Evolutionary conservation across 1,140 invertebrate species (phyloP).

Genomic region (Brachionus rubens): DNA sequence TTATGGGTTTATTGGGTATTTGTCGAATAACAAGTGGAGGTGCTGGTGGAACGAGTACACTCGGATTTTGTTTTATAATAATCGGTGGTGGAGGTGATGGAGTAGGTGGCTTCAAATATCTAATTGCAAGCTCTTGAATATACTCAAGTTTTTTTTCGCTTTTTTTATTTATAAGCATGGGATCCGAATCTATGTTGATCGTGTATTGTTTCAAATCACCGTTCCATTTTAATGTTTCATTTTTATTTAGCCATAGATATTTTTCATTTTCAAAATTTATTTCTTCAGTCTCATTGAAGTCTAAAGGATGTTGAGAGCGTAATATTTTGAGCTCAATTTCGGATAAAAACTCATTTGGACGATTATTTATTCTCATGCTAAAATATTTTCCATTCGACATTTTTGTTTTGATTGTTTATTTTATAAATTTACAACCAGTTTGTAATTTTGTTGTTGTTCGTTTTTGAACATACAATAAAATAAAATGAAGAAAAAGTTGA

Average conservation of each 20-base stretch:
- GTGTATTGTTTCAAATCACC: not conserved
- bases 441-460: no score
- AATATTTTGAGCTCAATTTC: constrained; percentile 7
- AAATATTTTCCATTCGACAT: no score
- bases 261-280: constrained; percentile 11
- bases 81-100: constrained; percentile 17
- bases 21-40: constrained; percentile 38
- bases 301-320: not conserved
- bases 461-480: no score
- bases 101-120: constrained; percentile 41
- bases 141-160: not conserved
- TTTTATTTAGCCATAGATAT: not conserved
- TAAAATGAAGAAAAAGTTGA: no score
- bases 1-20: not conserved
- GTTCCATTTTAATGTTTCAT: not conserved
- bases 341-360: not conserved
- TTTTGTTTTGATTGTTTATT: no score
- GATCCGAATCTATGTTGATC: not conserved
- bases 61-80: constrained; percentile 2
- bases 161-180: not conserved
- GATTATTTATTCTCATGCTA: no score
- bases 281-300: not conserved
- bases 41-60: not conserved
- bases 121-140: constrained; percentile 26
- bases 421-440: no score